Base-by-base conservation (phyloP, 23 tunicate genomes). In the Trididemnum nubilum region DNA sequence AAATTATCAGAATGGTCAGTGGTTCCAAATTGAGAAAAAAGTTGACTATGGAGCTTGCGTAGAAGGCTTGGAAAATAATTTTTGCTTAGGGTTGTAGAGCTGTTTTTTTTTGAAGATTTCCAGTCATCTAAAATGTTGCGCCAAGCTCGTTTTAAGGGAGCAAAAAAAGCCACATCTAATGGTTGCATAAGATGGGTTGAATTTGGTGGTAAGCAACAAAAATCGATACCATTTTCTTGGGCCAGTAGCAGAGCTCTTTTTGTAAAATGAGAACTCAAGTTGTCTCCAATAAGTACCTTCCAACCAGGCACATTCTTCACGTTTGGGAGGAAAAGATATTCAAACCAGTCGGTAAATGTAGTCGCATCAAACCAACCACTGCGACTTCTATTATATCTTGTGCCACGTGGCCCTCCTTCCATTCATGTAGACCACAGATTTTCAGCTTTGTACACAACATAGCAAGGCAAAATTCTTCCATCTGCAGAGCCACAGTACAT, bases 331-430 rank as follows among this genome's bases (percentile, higher is more conserved):
- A 51, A 34, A 25, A 61, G 44, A 50, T 5, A 29, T 23, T 51
- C 44, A 78, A 78, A 78, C 82, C 82, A 78, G 35, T 78, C 75
- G 19, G 64, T 33, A 52, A 78, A 78, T 25, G 70, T 32, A 9
- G 15, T 27, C 2, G 49, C 69, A 31, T 78, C 75, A 78, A 78
- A 78, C 82, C 82, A 78, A 21, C 82, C 82, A 27, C 69, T 78
- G 64, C 69, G 64, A 51, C 36, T 51, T 3, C 82, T 3, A 35
- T 32, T 78, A 76, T 78, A 78, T 22, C 82, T 59, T 9, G 82
- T 52, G 37, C 35, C 36, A 28, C 35, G 35, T 78, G 82, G 82
- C 19, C 76, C 82, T 27, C 82, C 82, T 61, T 78, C 71, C 67
- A 78, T 52, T 76, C 82, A 78, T 24, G 67, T 51, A 3, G 67